Evolutionary conservation across 2,888 invertebrate genomes (phyloP).

Genomic region (Margaritifera margaritifera): DNA sequence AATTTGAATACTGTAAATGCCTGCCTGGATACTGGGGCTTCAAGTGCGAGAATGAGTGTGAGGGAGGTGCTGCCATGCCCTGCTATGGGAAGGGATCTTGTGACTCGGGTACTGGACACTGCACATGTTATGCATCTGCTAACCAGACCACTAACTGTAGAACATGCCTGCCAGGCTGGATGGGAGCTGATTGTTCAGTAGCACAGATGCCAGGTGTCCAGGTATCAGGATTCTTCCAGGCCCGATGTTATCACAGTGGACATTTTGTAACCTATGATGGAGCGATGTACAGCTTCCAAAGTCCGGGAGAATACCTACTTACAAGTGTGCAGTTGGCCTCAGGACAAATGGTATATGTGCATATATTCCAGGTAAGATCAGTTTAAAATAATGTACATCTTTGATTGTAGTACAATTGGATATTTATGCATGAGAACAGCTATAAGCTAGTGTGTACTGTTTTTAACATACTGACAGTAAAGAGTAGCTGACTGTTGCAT

Average conservation of each 20-base stretch:
- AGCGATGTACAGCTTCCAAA: conserved; percentile 38
- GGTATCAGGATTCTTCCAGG: background rate
- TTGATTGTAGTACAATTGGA: too few relatives aligned
- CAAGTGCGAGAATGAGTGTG: conserved; percentile 47
- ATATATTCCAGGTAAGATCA: conserved; percentile 4
- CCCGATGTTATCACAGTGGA: conserved; percentile 28
- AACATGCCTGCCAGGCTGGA: conserved; percentile 47
- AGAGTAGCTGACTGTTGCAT: too few relatives aligned
- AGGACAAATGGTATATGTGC: background rate
- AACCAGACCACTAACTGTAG: conserved; percentile 41
- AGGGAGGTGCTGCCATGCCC: conserved; percentile 45
- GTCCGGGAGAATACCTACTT: conserved; percentile 46
- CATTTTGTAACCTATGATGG: conserved; percentile 51
- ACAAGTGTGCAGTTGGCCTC: conserved; percentile 1
- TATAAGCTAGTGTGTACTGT: too few relatives aligned
- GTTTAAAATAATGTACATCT: too few relatives aligned
- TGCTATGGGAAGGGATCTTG: conserved; percentile 56
- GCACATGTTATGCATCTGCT: conserved; percentile 50
- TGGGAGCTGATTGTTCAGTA: conserved; percentile 38
- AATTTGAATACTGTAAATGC: conserved; percentile 31
- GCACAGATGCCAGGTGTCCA: too few relatives aligned
- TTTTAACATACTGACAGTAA: too few relatives aligned
- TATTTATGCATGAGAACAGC: too few relatives aligned
- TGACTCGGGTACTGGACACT: conserved; percentile 39
- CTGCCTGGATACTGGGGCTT: conserved; percentile 45